Percentiles rank a stretch among this genome's conserved stretches.
phyloP scores from a whole-genome alignment of 2,797 vertebrate genomes.

The Tokudaia tokunoshimensis region DNA sequence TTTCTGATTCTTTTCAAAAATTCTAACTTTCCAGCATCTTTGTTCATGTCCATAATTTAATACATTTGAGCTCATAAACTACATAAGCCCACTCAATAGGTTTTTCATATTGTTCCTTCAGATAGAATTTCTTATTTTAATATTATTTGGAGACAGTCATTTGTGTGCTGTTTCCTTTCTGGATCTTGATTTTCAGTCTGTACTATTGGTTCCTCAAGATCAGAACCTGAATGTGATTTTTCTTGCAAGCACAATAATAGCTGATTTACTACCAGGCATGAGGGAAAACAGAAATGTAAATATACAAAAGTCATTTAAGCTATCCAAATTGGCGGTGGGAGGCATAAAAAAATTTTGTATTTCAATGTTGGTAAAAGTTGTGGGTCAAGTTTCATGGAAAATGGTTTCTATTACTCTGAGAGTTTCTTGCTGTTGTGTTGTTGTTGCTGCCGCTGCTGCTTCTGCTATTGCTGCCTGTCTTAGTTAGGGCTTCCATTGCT shows the following conservation, averaged over 20 bases:
- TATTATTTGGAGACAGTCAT: neutral
- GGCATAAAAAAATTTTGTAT: neutral
- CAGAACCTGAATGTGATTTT: neutral
- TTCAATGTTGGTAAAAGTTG: neutral
- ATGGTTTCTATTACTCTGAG: neutral
- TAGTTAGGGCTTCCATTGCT: neutral
- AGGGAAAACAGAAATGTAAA: constrained; percentile 29
- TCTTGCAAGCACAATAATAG: neutral
- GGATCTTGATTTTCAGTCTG: constrained; percentile 21
- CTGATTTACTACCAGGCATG: constrained; percentile 31
- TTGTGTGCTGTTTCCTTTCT: neutral
- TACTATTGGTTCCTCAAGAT: neutral
- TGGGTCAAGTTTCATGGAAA: neutral
- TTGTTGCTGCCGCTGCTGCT: no score
- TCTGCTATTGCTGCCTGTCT: neutral
- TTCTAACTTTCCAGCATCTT: neutral
- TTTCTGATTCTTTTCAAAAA: constrained; percentile 38
- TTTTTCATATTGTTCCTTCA: neutral
- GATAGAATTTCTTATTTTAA: constrained; percentile 17
- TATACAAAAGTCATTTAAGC: constrained; percentile 11
- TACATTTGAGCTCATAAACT: neutral
- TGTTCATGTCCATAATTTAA: constrained; percentile 1
- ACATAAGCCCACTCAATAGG: neutral
- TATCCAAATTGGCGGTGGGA: neutral
- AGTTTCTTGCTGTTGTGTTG: neutral